A percentile compares a stretch with the other conserved stretches of the same genome.
Evolutionary conservation across 2,888 invertebrate species (phyloP).

Genomic region (Diaphora mendica): DNA sequence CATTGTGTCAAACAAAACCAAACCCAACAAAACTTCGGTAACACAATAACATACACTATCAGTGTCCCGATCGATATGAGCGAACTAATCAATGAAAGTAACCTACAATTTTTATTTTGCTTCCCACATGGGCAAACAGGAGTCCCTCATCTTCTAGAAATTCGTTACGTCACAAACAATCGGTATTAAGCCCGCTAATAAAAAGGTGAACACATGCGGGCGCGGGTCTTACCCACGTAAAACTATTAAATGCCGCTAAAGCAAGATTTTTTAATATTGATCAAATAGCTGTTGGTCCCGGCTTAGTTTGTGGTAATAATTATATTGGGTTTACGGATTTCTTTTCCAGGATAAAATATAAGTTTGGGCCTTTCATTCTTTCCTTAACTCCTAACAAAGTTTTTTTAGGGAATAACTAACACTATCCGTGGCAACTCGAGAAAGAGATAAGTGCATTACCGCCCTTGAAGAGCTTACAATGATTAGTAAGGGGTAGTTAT

Average conservation of each 20-base stretch:
- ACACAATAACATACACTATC: not conserved
- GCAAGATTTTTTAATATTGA: not conserved
- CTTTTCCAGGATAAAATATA: not conserved
- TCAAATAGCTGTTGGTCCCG: not conserved
- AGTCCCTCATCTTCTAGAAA: conserved; percentile 55
- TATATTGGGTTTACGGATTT: not conserved
- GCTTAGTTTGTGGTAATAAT: not conserved
- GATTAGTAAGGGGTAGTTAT: not conserved
- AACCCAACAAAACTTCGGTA: not conserved
- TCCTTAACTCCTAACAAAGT: not conserved
- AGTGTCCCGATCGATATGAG: conserved; percentile 8
- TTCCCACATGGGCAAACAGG: conserved; percentile 30
- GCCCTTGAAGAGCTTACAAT: not conserved
- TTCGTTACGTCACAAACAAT: conserved; percentile 52
- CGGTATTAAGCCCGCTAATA: conserved; percentile 46
- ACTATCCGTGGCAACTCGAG: not conserved
- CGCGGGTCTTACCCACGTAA: conserved; percentile 28
- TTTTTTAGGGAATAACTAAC: too few species aligned
- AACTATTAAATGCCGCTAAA: not conserved
- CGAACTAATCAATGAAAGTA: conserved; percentile 7
- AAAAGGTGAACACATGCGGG: conserved; percentile 63
- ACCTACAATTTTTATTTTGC: conserved; percentile 6
- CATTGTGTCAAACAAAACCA: not conserved
- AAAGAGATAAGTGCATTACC: not conserved
- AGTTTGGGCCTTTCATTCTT: not conserved